Percentiles rank a stretch among this genome's conserved stretches.
Conservation (phyloP, 1,140 invertebrate species). For the Hydropsyche tenuis region DNA sequence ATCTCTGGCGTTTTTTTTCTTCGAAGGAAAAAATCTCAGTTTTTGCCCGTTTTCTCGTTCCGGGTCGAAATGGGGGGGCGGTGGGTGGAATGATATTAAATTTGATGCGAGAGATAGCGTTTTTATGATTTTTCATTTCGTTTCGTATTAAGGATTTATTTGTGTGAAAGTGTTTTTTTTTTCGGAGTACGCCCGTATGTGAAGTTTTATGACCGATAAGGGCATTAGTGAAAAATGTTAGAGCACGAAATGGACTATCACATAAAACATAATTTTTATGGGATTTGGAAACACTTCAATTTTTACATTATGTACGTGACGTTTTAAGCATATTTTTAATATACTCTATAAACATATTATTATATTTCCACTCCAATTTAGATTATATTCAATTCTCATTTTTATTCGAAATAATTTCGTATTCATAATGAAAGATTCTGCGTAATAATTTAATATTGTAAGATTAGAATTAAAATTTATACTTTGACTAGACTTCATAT, state of each 20-base stretch:
- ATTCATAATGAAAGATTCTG: too few relatives aligned
- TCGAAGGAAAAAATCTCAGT: constrained; percentile 47
- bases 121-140: constrained; percentile 50
- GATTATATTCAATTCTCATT: too few relatives aligned
- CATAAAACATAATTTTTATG: background rate
- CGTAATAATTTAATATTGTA: too few relatives aligned
- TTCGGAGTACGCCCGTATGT: background rate
- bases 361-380: too few relatives aligned
- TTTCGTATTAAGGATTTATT: constrained; percentile 49
- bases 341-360: too few relatives aligned
- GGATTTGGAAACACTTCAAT: too few relatives aligned
- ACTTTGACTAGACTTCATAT: too few relatives aligned
- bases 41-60: constrained; percentile 36
- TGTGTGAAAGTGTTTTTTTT: constrained; percentile 43
- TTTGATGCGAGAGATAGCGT: constrained; percentile 49
- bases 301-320: too few relatives aligned
- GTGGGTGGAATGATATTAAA: constrained; percentile 44
- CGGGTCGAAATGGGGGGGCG: background rate
- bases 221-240: constrained; percentile 6
- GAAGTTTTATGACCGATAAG: constrained; percentile 41
- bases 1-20: constrained; percentile 3
- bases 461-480: too few relatives aligned
- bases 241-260: background rate
- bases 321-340: too few relatives aligned
- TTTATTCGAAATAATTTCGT: too few relatives aligned